phyloP scores from a whole-genome alignment of 1,140 invertebrate genomes.

The Eumaeus atala region DNA sequence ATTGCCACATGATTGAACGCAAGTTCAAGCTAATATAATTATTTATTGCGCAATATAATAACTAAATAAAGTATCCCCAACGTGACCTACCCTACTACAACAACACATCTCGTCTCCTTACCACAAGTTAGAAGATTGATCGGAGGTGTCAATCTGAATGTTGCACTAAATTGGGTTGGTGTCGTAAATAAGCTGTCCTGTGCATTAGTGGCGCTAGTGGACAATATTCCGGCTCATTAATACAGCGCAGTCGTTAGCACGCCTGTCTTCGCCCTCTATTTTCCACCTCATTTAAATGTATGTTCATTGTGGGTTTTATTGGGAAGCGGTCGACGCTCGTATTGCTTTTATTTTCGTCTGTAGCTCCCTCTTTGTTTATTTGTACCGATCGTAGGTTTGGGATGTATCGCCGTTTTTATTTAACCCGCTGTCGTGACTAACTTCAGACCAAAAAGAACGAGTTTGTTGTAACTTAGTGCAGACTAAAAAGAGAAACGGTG shows the following conservation, averaged over 20 bases:
- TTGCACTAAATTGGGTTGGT: too few species aligned
- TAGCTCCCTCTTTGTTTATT: slow-evolving; percentile 39
- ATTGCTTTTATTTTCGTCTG: slow-evolving; percentile 52
- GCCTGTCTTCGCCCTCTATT: slow-evolving; percentile 29
- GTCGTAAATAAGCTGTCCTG: too few species aligned
- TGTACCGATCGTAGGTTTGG: slow-evolving; percentile 34
- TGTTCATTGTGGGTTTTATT: slow-evolving; percentile 38
- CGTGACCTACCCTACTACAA: too few species aligned
- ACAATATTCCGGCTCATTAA: slow-evolving; percentile 5
- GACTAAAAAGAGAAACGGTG: slow-evolving; percentile 24
- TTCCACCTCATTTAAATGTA: slow-evolving; percentile 38
- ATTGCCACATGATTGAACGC: too few species aligned
- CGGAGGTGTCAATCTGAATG: too few species aligned
- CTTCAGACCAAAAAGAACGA: slow-evolving; percentile 10
- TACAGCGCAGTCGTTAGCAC: slow-evolving; percentile 1
- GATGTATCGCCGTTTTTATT: slow-evolving; percentile 42
- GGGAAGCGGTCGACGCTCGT: slow-evolving; percentile 28
- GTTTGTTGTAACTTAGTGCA: slow-evolving; percentile 17
- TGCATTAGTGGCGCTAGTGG: neutral
- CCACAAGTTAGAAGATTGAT: too few species aligned
- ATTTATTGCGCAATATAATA: too few species aligned
- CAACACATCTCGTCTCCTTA: too few species aligned
- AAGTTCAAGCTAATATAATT: too few species aligned
- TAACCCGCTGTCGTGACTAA: slow-evolving; percentile 53
- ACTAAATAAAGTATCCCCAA: too few species aligned